Conservation (phyloP, 2,888 invertebrate species). For the Horisme vitalbata region DNA sequence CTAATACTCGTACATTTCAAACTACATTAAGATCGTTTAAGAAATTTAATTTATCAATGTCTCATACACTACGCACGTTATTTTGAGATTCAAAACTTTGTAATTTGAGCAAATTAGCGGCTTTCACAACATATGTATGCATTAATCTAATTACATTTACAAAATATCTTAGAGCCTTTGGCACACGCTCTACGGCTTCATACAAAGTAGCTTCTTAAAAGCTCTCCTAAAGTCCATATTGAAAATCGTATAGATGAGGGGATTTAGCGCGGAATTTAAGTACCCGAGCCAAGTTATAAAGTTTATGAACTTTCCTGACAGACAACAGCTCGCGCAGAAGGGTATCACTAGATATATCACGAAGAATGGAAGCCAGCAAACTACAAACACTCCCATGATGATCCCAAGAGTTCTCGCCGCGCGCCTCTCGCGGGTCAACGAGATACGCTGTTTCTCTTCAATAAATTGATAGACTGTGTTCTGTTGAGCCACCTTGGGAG, state of each 20-base stretch:
- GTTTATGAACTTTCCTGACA: constrained; percentile 90
- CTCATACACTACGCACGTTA: constrained; percentile 30
- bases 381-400: constrained; percentile 98
- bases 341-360: constrained; percentile 96
- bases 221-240: constrained; percentile 96
- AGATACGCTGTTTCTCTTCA: constrained; percentile 94
- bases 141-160: constrained; percentile 43
- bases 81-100: constrained; percentile 46
- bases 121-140: constrained; percentile 49
- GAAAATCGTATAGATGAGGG: constrained; percentile 97
- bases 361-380: constrained; percentile 99
- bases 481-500: constrained; percentile 61
- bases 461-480: constrained; percentile 92
- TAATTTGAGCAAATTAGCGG: constrained; percentile 73
- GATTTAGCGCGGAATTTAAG: constrained; percentile 95
- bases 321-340: constrained; percentile 91
- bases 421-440: constrained; percentile 95
- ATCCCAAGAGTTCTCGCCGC: constrained; percentile 98
- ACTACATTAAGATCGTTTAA: constrained; percentile 25
- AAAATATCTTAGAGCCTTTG: constrained; percentile 49
- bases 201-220: constrained; percentile 88
- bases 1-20: constrained; percentile 19
- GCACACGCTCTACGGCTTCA: constrained; percentile 63
- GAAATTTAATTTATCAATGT: constrained; percentile 24
- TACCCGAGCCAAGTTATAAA: constrained; percentile 98